Base-by-base conservation (phyloP, 1,140 invertebrate genomes). In the Drosophila parabipectinata region DNA sequence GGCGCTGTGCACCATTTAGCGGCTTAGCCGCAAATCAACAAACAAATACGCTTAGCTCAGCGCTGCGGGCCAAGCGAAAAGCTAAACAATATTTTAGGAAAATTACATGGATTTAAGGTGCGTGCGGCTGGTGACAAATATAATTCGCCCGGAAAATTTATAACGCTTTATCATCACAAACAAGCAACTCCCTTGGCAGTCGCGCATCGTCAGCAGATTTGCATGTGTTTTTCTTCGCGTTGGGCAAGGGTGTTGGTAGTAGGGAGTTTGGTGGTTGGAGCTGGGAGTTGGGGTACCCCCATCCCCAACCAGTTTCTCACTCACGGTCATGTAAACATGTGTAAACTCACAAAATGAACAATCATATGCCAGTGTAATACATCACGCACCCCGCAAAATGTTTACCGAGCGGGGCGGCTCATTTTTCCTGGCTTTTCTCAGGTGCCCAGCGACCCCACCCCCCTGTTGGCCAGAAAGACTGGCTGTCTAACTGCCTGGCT, bases 301-400 rank as follows among this genome's bases (percentile, higher is more conserved):
- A 10, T 10, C 9, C 32, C 0, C 32, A 34, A 50, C 24, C 48
- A 18, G 15, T 24, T 9, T 15, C 48, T 2, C n/a, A 34, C 59
- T 45, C 61, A 39, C 64, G 59, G 58, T 69, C 77, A 63, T 85
- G 82, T 77, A 85, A 81, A 87, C 83, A 87, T 76, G 83, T 87
- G 83, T 88, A 87, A 88, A 87, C 79, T 88, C 72, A 71, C 63
- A 69, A 83, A 87, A 87, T 87, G 83, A 87, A 87, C 82, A 87
- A 88, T 87, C 82, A 87, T 82, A 87, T 61, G 72, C 62, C 66
- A 82, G 71, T 77, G 76, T 83, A 88, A 87, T 87, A 83, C 83
- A 87, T 87, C 83, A 87, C 67, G 67, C 82, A 82, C 69, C 59
- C 74, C 59, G 32, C 66, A 76, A 69, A 76, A 82, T 67, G 73